Base-by-base conservation (phyloP, 2,113 vertebrate species). In the Grallaria varia region DNA sequence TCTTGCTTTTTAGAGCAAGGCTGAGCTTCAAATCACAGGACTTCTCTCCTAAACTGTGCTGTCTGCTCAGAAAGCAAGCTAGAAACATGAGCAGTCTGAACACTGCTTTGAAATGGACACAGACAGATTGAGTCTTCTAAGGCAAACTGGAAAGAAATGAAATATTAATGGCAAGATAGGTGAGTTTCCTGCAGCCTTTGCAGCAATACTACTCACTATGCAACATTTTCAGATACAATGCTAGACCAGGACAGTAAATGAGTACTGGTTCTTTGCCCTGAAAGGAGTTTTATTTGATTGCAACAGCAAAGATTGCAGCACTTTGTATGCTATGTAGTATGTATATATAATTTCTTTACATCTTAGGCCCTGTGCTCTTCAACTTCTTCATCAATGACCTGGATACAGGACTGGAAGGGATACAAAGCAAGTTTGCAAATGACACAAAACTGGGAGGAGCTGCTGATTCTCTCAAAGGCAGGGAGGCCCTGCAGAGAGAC, bases 61-160 rank as follows among this genome's bases (percentile, higher is more conserved):
- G 88, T 94, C 40, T 95, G 86, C 93, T 95, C 76, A 56, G 97
- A 97, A 90, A 85, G n/a, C n/a, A n/a, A n/a, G n/a, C n/a, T n/a
- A n/a, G n/a, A n/a, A n/a, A n/a, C n/a, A n/a, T n/a, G n/a, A n/a
- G n/a, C n/a, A n/a, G n/a, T n/a, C n/a, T n/a, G n/a, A n/a, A n/a
- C n/a, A n/a, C n/a, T n/a, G n/a, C n/a, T n/a, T n/a, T n/a, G n/a
- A n/a, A n/a, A n/a, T n/a, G n/a, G n/a, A n/a, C n/a, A n/a, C n/a
- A n/a, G n/a, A n/a, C n/a, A n/a, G n/a, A n/a, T n/a, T n/a, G n/a
- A n/a, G n/a, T n/a, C n/a, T n/a, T n/a, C n/a, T n/a, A n/a, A n/a
- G n/a, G n/a, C n/a, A n/a, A n/a, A n/a, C n/a, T n/a, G n/a, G n/a
- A n/a, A n/a, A n/a, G n/a, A n/a, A n/a, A n/a, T n/a, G n/a, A n/a